phyloP scores from a whole-genome alignment of 2,888 invertebrate genomes.

The Hylaea fasciaria region DNA sequence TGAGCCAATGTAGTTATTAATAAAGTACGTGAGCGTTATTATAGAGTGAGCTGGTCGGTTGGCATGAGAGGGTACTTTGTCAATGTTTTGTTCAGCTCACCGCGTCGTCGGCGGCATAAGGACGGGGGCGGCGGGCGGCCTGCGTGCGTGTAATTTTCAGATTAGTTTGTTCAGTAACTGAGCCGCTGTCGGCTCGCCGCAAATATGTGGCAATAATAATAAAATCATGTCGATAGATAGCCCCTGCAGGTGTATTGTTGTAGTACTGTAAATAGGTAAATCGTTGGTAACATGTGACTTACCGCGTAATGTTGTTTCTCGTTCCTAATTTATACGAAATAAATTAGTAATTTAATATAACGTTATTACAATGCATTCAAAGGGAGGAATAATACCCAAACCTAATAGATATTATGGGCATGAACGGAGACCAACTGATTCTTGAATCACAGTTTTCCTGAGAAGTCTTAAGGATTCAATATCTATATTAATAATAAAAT shows the following conservation, averaged over 20 bases:
- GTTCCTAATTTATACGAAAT: no score
- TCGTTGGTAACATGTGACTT: conserved; percentile 37
- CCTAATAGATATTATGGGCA: no score
- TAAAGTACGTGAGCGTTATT: conserved; percentile 34
- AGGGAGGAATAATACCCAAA: no score
- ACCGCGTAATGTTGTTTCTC: conserved; percentile 34
- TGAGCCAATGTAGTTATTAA: conserved; percentile 25
- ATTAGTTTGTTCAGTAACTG: conserved; percentile 81
- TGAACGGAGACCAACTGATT: no score
- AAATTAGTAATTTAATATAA: no score
- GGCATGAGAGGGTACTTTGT: conserved; percentile 30
- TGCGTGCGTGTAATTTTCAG: conserved; percentile 79
- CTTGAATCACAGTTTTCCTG: no score
- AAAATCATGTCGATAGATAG: conserved; percentile 40
- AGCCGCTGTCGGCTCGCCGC: conserved; percentile 61
- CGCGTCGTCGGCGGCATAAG: conserved; percentile 37
- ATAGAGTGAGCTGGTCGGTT: conserved; percentile 19
- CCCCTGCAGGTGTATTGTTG: conserved; percentile 18
- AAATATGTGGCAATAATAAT: conserved; percentile 77
- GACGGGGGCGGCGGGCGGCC: conserved; percentile 42
- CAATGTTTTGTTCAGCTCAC: conserved; percentile 61
- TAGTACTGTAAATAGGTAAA: conserved; percentile 15
- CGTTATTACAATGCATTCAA: no score
- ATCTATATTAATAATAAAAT: no score
- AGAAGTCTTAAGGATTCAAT: no score